A percentile compares a stretch with the other conserved stretches of the same genome.
These are phyloP conservation scores for Urosaurus nigricauda DNA, from an alignment of 2,797 vertebrate species.

Conservation along the genomic window DNA sequence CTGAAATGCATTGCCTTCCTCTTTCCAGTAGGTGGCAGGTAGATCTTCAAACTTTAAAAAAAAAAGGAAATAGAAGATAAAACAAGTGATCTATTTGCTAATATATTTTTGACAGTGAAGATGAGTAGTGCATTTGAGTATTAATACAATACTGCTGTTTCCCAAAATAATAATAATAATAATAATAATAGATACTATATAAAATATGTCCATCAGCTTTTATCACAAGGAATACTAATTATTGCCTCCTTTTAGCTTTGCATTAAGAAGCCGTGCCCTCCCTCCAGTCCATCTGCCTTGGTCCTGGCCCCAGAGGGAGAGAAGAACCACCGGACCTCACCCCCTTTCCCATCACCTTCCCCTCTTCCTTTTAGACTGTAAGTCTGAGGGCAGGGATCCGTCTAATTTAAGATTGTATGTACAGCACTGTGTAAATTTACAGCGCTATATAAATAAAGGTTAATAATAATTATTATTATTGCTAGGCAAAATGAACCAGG, in stretches of 20 bases:
- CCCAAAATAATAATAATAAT: slow-evolving; percentile 46
- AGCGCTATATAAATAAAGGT: too few species aligned
- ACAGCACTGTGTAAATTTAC: too few species aligned
- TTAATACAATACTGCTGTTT: slow-evolving; percentile 49
- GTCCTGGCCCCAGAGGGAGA: too few species aligned
- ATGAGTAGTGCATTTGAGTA: slow-evolving; percentile 54
- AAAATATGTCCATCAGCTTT: slow-evolving; percentile 32
- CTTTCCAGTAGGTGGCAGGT: slow-evolving; percentile 85
- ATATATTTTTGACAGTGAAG: slow-evolving; percentile 32
- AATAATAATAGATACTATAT: neutral
- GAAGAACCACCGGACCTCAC: too few species aligned
- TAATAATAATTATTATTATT: too few species aligned
- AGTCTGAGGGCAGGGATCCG: too few species aligned
- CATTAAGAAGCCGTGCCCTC: too few species aligned
- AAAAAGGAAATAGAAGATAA: neutral
- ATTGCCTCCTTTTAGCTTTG: too few species aligned
- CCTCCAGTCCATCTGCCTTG: too few species aligned
- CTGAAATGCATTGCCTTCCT: slow-evolving; percentile 72
- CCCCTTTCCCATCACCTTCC: too few species aligned
- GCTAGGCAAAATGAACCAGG: neutral
- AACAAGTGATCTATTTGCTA: slow-evolving; percentile 32
- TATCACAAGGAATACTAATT: neutral
- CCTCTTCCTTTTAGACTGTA: too few species aligned
- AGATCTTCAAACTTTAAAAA: slow-evolving; percentile 72
- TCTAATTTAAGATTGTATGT: too few species aligned